A percentile compares a stretch with the other conserved stretches of the same genome.
Evolutionary conservation across 35 echinoderm and acorn worm genomes (phyloP).

Genomic region (Apostichopus californicus): DNA sequence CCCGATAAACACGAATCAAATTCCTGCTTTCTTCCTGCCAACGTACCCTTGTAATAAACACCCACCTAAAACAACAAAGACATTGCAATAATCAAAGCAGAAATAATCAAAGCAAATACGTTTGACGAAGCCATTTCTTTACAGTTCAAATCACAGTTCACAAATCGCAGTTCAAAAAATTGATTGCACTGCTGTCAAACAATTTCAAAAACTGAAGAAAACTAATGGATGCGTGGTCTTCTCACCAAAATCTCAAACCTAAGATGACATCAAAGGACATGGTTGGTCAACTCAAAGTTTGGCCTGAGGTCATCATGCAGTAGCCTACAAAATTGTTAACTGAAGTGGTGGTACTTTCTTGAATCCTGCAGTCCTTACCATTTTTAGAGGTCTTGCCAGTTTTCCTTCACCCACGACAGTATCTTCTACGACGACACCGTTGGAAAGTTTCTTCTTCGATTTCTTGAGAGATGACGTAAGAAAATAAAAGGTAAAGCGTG

Average conservation of each 20-base stretch:
- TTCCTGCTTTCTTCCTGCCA: slow-evolving; percentile 68
- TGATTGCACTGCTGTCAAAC: too few relatives aligned
- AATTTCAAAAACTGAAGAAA: too few relatives aligned
- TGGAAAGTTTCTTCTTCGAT: slow-evolving; percentile 21
- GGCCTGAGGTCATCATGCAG: neutral
- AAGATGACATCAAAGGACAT: too few relatives aligned
- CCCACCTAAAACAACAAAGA: slow-evolving; percentile 46
- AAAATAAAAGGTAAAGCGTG: too few relatives aligned
- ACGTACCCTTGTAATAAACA: slow-evolving; percentile 76
- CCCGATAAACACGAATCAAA: slow-evolving; percentile 83
- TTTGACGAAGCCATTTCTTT: too few relatives aligned
- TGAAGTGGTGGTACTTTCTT: neutral
- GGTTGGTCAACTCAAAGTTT: too few relatives aligned
- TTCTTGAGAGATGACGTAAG: neutral
- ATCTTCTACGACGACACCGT: slow-evolving; percentile 35
- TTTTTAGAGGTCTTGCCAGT: neutral
- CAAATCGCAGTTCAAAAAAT: too few relatives aligned
- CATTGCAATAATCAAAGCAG: too few relatives aligned
- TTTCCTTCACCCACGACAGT: neutral
- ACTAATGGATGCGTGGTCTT: too few relatives aligned
- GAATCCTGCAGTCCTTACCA: neutral
- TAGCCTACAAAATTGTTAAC: neutral
- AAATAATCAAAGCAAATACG: too few relatives aligned
- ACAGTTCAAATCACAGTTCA: too few relatives aligned
- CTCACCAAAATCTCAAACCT: too few relatives aligned